phyloP scores from a whole-genome alignment of 2,797 vertebrate species.

The Ceryle rudis region DNA sequence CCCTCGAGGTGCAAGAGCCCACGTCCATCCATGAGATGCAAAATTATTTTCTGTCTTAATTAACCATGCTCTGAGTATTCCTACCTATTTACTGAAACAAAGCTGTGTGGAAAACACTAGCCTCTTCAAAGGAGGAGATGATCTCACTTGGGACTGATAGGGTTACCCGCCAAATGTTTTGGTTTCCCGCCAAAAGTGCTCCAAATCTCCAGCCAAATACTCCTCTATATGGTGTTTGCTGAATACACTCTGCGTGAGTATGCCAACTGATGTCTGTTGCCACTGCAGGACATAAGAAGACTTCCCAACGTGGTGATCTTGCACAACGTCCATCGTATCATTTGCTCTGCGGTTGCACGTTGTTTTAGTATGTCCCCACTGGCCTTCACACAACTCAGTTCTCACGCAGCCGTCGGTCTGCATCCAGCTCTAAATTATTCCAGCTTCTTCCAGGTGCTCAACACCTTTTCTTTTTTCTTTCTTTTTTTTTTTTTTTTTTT shows the following conservation, averaged over 20 bases:
- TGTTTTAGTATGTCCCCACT: not conserved
- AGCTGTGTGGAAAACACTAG: not conserved
- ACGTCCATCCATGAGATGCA: not conserved
- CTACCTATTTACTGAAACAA: not conserved
- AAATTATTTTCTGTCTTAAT: not conserved
- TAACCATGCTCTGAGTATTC: not conserved
- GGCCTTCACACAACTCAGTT: not conserved
- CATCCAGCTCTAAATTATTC: not conserved
- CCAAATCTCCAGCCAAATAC: not conserved
- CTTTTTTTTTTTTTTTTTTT: too few species aligned
- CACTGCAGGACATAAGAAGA: not conserved
- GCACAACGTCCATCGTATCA: accelerated
- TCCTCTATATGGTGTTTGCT: not conserved
- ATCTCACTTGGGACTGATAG: not conserved
- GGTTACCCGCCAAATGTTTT: not conserved
- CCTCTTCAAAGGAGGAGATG: not conserved
- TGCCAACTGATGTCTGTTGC: not conserved
- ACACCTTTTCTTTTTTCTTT: too few species aligned
- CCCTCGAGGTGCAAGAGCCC: not conserved
- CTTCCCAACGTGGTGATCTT: not conserved
- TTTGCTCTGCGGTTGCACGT: not conserved
- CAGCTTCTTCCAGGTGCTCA: not conserved
- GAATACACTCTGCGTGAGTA: not conserved
- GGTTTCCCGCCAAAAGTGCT: too few species aligned
- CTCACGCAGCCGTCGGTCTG: not conserved